These are phyloP conservation scores for Mormyrus lacerda DNA, from an alignment of 2,113 vertebrate genomes.

Conservation along the genomic window DNA sequence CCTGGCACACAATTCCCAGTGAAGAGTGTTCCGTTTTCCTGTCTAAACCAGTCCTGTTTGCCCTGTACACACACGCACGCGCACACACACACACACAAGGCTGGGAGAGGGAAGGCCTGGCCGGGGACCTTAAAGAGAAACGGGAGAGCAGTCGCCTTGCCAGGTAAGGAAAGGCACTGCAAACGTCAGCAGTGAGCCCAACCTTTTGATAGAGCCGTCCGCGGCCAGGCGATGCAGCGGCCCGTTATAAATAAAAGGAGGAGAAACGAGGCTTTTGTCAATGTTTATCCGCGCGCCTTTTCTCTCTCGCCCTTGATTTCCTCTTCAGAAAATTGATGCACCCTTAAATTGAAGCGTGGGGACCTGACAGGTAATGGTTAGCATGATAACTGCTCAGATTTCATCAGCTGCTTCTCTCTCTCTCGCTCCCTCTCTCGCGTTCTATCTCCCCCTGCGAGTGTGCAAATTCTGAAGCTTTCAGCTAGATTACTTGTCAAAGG, in stretches of 20 bases:
- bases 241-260: constrained; percentile 93
- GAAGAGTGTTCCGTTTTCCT: no score
- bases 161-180: constrained; percentile 84
- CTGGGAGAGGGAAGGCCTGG: not conserved
- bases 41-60: constrained; percentile 29
- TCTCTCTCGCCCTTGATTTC: constrained; percentile 99
- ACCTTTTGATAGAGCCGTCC: constrained; percentile 89
- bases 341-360: constrained; percentile 98
- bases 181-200: constrained; percentile 94
- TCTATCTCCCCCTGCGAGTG: constrained; percentile 26
- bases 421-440: constrained; percentile 29
- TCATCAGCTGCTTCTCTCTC: constrained; percentile 73
- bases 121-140: constrained; percentile 6
- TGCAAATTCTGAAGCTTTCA: constrained; percentile 98
- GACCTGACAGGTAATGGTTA: constrained; percentile 99
- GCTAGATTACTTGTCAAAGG: constrained; percentile 96
- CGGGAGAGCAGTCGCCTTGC: constrained; percentile 80
- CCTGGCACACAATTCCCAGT: not conserved
- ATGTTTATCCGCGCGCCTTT: constrained; percentile 97
- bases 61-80: constrained; percentile 27
- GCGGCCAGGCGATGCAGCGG: constrained; percentile 84
- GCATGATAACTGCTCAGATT: constrained; percentile 99
- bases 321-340: constrained; percentile 99
- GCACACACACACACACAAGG: not conserved
- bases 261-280: constrained; percentile 94